Percentiles rank a stretch among this genome's conserved stretches.
Conservation (phyloP, 2,797 vertebrate genomes). For the Chlorospingus flavigularis region DNA sequence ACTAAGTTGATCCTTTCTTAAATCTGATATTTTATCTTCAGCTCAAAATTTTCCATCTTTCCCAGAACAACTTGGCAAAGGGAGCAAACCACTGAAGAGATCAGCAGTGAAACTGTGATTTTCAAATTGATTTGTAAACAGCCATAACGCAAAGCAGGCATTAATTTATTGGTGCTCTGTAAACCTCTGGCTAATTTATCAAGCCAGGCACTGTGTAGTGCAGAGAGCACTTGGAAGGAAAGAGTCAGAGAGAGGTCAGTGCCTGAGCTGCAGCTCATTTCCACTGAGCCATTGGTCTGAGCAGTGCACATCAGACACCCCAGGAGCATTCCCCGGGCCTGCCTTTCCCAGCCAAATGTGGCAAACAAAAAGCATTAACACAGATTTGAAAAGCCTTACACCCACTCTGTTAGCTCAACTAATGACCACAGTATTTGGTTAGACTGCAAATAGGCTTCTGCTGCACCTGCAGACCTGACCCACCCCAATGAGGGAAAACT, state of each 20-base stretch:
- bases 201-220: neutral
- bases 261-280: neutral
- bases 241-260: neutral
- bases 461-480: neutral
- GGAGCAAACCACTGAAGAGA: neutral
- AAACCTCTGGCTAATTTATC: neutral
- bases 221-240: neutral
- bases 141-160: neutral
- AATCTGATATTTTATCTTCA: neutral
- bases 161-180: neutral
- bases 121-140: neutral
- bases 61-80: neutral
- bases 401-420: neutral
- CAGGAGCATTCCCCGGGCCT: neutral
- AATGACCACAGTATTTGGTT: neutral
- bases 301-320: rapidly evolving
- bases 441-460: neutral
- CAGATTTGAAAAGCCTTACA: neutral
- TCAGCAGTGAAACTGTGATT: neutral
- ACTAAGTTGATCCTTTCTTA: neutral
- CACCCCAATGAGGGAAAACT: neutral
- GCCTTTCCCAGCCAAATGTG: neutral
- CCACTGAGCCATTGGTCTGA: rapidly evolving
- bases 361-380: neutral
- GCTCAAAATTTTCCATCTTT: neutral